A percentile compares a stretch with the other conserved stretches of the same genome.
phyloP scores from a whole-genome alignment of 2,888 invertebrate species.

The Candidula unifasciata region DNA sequence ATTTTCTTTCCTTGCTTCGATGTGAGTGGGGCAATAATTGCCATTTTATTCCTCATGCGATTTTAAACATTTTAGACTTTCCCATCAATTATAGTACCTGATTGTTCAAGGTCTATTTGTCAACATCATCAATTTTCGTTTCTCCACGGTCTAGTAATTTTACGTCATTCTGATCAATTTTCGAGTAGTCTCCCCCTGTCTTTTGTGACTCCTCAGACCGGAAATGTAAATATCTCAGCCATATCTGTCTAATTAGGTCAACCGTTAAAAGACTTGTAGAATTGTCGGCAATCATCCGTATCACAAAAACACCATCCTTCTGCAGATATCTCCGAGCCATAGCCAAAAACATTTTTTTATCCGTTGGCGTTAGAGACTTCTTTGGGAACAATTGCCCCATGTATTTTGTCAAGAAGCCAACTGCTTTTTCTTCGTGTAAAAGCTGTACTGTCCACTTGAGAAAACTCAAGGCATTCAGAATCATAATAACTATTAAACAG shows the following conservation, averaged over 20 bases:
- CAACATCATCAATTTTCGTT: neutral
- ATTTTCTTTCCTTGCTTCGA: no score
- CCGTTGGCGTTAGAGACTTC: conserved; percentile 46
- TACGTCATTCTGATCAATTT: neutral
- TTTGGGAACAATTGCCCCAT: conserved; percentile 54
- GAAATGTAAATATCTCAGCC: conserved; percentile 60
- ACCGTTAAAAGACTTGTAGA: conserved; percentile 65
- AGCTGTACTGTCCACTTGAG: conserved; percentile 52
- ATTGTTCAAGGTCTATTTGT: neutral
- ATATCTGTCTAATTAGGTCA: conserved; percentile 67
- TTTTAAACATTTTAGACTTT: no score
- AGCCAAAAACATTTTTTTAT: conserved; percentile 61
- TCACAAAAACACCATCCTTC: conserved; percentile 69
- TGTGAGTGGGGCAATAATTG: no score
- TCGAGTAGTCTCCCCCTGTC: no score
- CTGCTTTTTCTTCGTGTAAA: conserved; percentile 49
- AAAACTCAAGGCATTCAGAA: conserved; percentile 53
- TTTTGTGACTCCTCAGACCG: neutral
- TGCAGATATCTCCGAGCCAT: conserved; percentile 68
- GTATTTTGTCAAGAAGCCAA: conserved; percentile 64
- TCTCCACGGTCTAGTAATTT: neutral
- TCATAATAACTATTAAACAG: conserved; percentile 66
- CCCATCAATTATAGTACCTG: no score
- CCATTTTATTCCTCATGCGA: no score
- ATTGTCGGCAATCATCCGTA: conserved; percentile 68